A percentile compares a stretch with the other conserved stretches of the same genome.
phyloP scores from a whole-genome alignment of 2,888 invertebrate genomes.

The Lepeophtheirus nordmannii region DNA sequence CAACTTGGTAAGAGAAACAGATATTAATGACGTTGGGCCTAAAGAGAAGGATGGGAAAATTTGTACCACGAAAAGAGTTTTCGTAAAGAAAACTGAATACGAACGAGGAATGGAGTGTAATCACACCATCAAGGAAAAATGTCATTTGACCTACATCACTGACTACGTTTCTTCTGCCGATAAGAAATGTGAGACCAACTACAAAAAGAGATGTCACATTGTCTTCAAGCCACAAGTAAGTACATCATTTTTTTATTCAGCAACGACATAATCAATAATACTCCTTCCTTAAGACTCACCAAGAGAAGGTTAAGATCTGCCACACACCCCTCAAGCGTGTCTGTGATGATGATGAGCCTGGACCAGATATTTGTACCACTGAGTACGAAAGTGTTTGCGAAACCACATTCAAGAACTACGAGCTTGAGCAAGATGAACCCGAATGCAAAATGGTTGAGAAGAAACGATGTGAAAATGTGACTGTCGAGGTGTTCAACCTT shows the following conservation, averaged over 20 bases:
- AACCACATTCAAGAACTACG: conserved; percentile 7
- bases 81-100: not conserved
- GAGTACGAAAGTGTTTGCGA: conserved; percentile 13
- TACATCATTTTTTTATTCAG: not conserved
- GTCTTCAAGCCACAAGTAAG: not conserved
- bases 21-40: no score
- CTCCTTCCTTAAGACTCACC: not conserved
- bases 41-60: no score
- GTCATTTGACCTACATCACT: not conserved
- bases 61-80: not conserved
- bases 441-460: conserved; percentile 2
- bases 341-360: not conserved
- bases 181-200: not conserved
- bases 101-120: not conserved
- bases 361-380: not conserved
- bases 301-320: conserved; percentile 10
- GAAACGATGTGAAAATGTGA: not conserved
- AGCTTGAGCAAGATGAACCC: conserved; percentile 13
- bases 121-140: not conserved
- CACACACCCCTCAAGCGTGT: not conserved
- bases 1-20: no score
- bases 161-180: not conserved
- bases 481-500: not conserved
- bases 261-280: not conserved
- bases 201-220: not conserved